Evolutionary conservation across 2,113 vertebrate genomes (phyloP).

Genomic region (Redunca redunca): DNA sequence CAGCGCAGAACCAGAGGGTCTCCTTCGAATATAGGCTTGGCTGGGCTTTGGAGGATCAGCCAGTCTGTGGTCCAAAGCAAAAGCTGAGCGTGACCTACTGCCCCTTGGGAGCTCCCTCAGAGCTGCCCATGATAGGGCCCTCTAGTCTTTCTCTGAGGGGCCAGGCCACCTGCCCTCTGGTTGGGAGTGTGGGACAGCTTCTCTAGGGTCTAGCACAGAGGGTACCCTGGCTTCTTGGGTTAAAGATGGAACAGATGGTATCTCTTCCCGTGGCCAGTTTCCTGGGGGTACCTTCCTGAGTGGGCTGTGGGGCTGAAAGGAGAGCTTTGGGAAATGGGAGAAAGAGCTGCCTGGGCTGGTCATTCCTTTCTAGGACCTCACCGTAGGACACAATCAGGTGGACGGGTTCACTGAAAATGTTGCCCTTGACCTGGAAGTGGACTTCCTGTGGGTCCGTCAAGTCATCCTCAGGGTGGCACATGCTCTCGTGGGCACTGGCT

Average conservation of each 20-base stretch:
- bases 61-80: constrained; percentile 56
- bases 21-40: constrained; percentile 59
- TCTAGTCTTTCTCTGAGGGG: background rate
- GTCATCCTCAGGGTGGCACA: background rate
- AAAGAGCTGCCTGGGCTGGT: background rate
- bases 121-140: background rate
- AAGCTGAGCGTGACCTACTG: background rate
- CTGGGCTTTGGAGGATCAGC: constrained; percentile 64
- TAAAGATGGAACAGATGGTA: background rate
- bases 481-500: background rate
- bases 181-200: background rate
- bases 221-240: background rate
- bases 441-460: rapidly evolving
- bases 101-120: background rate
- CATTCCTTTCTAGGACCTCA: background rate
- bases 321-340: background rate
- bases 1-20: constrained; percentile 62
- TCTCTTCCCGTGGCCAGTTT: background rate
- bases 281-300: background rate
- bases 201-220: background rate
- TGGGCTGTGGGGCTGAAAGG: background rate
- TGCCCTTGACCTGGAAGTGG: constrained; percentile 3
- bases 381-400: constrained; percentile 64
- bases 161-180: background rate
- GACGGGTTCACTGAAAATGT: constrained; percentile 65